A percentile compares a stretch with the other conserved stretches of the same genome.
Conservation (phyloP, 2,888 invertebrate genomes). For the Gastracanthus pulcherrimus region DNA sequence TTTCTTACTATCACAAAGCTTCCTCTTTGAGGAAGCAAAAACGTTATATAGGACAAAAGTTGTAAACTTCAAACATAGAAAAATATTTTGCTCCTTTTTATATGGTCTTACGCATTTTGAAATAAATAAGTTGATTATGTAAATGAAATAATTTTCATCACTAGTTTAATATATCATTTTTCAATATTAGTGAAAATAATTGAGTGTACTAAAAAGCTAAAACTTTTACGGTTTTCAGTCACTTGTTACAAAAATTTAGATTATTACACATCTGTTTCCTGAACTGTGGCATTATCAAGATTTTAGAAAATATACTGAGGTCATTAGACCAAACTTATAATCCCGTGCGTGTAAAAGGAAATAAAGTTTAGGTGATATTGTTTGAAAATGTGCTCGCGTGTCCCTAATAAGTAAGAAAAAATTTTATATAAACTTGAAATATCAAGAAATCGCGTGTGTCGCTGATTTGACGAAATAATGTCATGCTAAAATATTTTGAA, state of each 20-base stretch:
- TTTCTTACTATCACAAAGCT: too few species aligned
- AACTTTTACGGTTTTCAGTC: background rate
- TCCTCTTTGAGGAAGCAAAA: too few species aligned
- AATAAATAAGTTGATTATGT: too few species aligned
- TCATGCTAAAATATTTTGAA: background rate
- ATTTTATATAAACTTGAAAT: conserved; percentile 1
- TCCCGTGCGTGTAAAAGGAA: background rate
- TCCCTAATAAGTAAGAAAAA: conserved; percentile 29
- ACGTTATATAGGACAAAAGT: too few species aligned
- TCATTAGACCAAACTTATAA: background rate
- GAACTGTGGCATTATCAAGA: background rate
- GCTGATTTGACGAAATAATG: conserved; percentile 12
- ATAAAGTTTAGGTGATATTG: conserved; percentile 12
- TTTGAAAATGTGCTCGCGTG: conserved; percentile 28
- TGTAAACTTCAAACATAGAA: too few species aligned
- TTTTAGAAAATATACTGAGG: background rate
- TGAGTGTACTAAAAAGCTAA: background rate
- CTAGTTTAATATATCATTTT: too few species aligned
- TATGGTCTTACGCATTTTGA: too few species aligned
- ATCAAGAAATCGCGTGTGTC: conserved; percentile 38
- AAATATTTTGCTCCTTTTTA: too few species aligned
- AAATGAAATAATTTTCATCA: too few species aligned
- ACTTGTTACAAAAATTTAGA: background rate
- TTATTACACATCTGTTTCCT: background rate
- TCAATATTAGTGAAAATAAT: background rate